phyloP scores from a whole-genome alignment of 2,113 vertebrate genomes.

The Choloepus hoffmanni region DNA sequence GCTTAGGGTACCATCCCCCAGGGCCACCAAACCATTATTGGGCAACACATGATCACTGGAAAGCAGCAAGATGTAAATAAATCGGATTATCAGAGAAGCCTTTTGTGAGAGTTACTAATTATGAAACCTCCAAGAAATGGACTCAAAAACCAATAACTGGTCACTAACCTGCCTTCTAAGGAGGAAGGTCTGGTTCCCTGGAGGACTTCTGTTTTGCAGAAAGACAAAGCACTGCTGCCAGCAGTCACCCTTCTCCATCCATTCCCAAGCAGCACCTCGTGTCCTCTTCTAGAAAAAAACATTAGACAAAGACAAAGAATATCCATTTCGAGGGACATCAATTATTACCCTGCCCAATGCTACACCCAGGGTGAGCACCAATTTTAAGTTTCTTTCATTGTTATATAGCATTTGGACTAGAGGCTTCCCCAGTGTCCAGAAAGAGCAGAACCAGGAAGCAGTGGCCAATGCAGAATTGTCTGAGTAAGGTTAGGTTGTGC shows the following conservation, averaged over 20 bases:
- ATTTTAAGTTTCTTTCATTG: background rate
- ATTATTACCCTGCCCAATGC: too few relatives aligned
- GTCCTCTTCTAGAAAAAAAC: background rate
- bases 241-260: fast-evolving
- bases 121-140: too few relatives aligned
- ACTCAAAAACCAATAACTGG: background rate
- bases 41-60: fast-evolving
- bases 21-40: too few relatives aligned
- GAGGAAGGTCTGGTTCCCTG: background rate
- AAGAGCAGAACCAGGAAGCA: too few relatives aligned
- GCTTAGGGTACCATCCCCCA: background rate
- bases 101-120: background rate
- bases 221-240: background rate
- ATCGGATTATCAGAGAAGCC: background rate
- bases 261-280: background rate
- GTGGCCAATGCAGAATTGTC: too few relatives aligned
- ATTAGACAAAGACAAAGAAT: background rate
- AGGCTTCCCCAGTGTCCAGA: background rate
- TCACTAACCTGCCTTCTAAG: too few relatives aligned
- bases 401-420: fast-evolving
- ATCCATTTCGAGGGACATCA: background rate
- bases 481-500: fast-evolving
- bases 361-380: too few relatives aligned
- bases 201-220: too few relatives aligned
- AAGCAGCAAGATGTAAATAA: background rate